These are phyloP conservation scores for Drosophila atripex DNA, from an alignment of 2,888 invertebrate species.

Conservation along the genomic window DNA sequence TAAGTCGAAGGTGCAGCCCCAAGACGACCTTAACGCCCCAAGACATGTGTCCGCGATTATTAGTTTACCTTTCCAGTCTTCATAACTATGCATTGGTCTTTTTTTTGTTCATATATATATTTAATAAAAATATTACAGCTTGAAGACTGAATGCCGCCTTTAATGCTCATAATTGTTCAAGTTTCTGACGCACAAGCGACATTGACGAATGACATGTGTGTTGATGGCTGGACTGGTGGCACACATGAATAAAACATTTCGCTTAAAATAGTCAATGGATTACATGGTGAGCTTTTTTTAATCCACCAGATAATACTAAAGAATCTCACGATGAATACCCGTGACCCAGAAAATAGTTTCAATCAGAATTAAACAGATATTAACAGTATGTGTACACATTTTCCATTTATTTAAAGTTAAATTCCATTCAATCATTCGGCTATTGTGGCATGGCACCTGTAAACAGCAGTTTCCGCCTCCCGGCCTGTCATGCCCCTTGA, in stretches of 20 bases:
- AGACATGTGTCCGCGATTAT: neutral
- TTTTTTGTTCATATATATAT: too few relatives aligned
- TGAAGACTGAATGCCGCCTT: constrained; percentile 13
- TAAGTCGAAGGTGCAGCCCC: constrained; percentile 31
- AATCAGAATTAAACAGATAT: neutral
- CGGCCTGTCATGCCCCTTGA: neutral
- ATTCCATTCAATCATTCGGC: neutral
- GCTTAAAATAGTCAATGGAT: neutral
- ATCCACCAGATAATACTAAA: neutral
- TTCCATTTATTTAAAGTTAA: neutral
- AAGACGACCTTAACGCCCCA: constrained; percentile 19
- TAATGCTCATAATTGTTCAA: constrained; percentile 28
- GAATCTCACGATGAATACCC: neutral
- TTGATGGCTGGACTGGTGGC: constrained; percentile 25
- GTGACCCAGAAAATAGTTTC: constrained; percentile 1
- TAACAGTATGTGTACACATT: too few relatives aligned
- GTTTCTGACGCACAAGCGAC: constrained; percentile 30
- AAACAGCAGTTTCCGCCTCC: constrained; percentile 8
- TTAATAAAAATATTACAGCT: neutral
- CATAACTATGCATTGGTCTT: too few relatives aligned
- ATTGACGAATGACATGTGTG: constrained; percentile 24
- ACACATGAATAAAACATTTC: constrained; percentile 39
- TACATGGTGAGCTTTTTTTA: neutral
- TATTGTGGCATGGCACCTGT: neutral
- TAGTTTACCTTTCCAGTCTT: too few relatives aligned